A percentile compares a stretch with the other conserved stretches of the same genome.
Evolutionary conservation across 2,888 invertebrate species (phyloP).

Genomic region (Eueremaeus valkanovi): DNA sequence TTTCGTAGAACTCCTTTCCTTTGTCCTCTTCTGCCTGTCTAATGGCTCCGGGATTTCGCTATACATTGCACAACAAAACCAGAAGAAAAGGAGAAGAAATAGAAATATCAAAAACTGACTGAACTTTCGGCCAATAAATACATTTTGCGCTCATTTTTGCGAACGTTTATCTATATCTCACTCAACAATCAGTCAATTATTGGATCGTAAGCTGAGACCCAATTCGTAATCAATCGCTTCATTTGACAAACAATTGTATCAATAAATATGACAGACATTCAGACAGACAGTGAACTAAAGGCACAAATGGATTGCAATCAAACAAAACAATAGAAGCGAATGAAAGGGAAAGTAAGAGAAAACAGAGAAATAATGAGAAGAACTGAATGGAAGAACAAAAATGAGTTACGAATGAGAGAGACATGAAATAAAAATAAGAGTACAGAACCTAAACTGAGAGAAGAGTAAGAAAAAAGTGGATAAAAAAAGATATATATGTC

Average conservation of each 20-base stretch:
- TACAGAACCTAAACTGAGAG: too few relatives aligned
- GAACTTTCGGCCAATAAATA: too few relatives aligned
- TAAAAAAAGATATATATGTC: not conserved
- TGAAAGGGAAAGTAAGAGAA: not conserved
- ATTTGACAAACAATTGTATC: slow-evolving; percentile 11
- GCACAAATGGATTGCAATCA: not conserved
- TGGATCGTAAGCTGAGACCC: slow-evolving; percentile 10
- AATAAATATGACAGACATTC: not conserved
- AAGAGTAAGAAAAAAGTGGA: not conserved
- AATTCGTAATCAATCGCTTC: slow-evolving; percentile 22
- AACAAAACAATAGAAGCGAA: not conserved
- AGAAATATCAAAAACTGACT: too few relatives aligned
- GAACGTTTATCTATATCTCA: not conserved
- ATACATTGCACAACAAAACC: slow-evolving; percentile 38
- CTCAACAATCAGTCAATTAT: slow-evolving; percentile 27
- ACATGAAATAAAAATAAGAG: too few relatives aligned
- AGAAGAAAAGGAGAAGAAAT: not conserved
- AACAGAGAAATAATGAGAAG: too few relatives aligned
- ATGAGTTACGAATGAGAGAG: too few relatives aligned
- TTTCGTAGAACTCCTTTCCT: slow-evolving; percentile 74
- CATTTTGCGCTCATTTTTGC: not conserved
- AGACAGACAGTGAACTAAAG: not conserved
- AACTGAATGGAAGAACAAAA: too few relatives aligned
- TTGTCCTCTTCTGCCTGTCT: slow-evolving; percentile 85
- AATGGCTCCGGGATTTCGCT: slow-evolving; percentile 77